Conservation (phyloP, 2,888 invertebrate genomes). For the Chloromyia formosa region DNA sequence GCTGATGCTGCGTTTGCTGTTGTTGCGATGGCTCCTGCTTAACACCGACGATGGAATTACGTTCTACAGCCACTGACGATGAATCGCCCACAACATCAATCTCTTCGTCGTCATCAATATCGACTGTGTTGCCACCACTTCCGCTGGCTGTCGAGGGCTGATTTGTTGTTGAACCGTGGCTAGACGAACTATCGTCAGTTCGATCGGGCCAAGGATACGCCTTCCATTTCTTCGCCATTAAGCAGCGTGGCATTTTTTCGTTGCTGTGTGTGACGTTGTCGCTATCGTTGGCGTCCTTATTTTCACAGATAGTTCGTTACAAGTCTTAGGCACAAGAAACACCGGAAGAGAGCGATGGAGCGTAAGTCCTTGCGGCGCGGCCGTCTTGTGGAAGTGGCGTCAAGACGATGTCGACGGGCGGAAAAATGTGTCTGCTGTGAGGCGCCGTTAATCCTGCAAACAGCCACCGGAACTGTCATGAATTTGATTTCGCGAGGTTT, state of each 20-base stretch:
- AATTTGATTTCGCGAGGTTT: slow-evolving; percentile 34
- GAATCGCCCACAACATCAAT: slow-evolving; percentile 86
- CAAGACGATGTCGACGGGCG: background rate
- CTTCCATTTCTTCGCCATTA: slow-evolving; percentile 97
- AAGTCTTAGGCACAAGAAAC: slow-evolving; percentile 30
- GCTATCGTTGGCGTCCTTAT: background rate
- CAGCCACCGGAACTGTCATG: slow-evolving; percentile 49
- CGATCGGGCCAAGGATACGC: slow-evolving; percentile 81
- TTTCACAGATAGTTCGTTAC: slow-evolving; percentile 28
- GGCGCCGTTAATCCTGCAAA: slow-evolving; percentile 43
- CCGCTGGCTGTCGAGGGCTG: slow-evolving; percentile 12
- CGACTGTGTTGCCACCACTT: slow-evolving; percentile 52
- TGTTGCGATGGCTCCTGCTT: slow-evolving; percentile 55
- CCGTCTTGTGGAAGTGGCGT: background rate
- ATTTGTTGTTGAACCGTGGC: slow-evolving; percentile 54
- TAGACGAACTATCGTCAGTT: slow-evolving; percentile 62
- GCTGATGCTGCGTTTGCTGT: slow-evolving; percentile 51
- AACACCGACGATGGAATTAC: slow-evolving; percentile 1
- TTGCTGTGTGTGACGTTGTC: no score
- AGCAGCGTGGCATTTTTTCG: slow-evolving; percentile 86
- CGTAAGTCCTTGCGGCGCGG: slow-evolving; percentile 12
- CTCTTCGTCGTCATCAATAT: slow-evolving; percentile 78
- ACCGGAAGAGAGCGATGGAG: slow-evolving; percentile 17
- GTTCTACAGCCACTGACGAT: slow-evolving; percentile 46
- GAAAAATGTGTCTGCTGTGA: slow-evolving; percentile 4